Base-by-base conservation (phyloP, 2,113 vertebrate species). In the Atractosteus spatula region DNA sequence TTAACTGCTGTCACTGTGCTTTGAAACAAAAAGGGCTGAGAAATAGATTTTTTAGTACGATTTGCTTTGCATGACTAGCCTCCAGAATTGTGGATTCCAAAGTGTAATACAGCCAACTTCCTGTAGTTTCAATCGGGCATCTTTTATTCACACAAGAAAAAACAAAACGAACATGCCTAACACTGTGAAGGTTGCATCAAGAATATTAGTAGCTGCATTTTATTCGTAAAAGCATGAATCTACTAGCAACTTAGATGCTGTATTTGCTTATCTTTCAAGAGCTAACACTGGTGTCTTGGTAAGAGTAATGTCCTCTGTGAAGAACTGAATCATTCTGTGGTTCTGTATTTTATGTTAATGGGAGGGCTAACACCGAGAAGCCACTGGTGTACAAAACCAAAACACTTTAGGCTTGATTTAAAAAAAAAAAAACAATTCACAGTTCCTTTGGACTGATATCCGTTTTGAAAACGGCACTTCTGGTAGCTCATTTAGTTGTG, bases 231-330 rank as follows among this genome's bases (percentile, higher is more conserved):
- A 62, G 69, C 42, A 59, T 16, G 42, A 47, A 12, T 59, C 41
- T 42, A 47, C 14, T 29, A 29, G 29, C 7, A 62, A 43, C 47
- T 3, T 51, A 8, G 8, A 41, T 47, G 11, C 69, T 29, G 12
- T 14, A 41, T 43, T 29, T 29, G 29, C 29, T 51, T 14, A 45
- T 10, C 41, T 45, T 7, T 51, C 43, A 12, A 16, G 8, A 55
- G 13, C 17, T 56, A 17, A 16, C 61, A 62, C 17, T 56, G 54
- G 41, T 45, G 51, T 57, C 45, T 63, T 62, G 56, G 45, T 47
- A 7, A 55, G 42, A 51, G 71, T 68, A 44, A 68, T 51, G 68
- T 70, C 42, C 68, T 68, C 47, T 55, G 62, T 59, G 62, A 51
- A 41, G 42, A 4, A 41, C 41, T 70, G 54, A 75, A 42, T 66